Evolutionary conservation across 2,888 invertebrate species (phyloP).

Genomic region (Volucella inflata): DNA sequence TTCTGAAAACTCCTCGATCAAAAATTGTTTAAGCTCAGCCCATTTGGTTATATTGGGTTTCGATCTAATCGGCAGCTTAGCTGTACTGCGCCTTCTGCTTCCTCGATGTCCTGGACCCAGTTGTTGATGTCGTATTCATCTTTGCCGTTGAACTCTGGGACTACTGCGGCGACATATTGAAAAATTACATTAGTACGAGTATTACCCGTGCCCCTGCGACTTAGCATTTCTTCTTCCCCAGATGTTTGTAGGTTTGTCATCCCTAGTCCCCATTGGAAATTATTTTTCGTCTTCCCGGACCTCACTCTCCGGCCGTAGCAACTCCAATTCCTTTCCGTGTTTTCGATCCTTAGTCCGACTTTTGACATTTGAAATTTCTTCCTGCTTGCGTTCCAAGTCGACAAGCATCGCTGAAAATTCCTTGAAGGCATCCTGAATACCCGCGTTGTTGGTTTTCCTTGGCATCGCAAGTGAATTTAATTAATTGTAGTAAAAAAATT

Average conservation of each 20-base stretch:
- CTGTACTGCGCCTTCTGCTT: not conserved
- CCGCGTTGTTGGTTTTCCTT: conserved; percentile 6
- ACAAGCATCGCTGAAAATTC: conserved; percentile 7
- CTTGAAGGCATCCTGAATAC: not conserved
- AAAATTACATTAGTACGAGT: not conserved
- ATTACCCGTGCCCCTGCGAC: not conserved
- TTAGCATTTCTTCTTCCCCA: not conserved
- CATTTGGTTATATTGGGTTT: not conserved
- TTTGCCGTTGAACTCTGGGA: conserved; percentile 9
- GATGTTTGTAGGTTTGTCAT: not conserved
- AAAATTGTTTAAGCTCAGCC: conserved; percentile 7
- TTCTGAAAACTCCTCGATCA: conserved; percentile 12
- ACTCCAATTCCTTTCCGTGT: conserved; percentile 16
- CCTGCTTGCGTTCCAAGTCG: not conserved
- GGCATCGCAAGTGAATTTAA: not conserved
- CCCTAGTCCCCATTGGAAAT: not conserved
- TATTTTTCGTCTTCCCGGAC: conserved; percentile 6
- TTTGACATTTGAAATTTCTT: not conserved
- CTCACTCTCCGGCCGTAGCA: conserved; percentile 7
- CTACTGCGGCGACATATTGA: conserved; percentile 4
- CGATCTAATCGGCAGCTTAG: conserved; percentile 16
- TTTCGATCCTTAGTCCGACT: not conserved
- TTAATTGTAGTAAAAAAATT: no score
- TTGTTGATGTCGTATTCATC: conserved; percentile 8
- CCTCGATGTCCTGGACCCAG: conserved; percentile 16